Conservation (phyloP, 2,888 invertebrate genomes). For the Myopa testacea region DNA sequence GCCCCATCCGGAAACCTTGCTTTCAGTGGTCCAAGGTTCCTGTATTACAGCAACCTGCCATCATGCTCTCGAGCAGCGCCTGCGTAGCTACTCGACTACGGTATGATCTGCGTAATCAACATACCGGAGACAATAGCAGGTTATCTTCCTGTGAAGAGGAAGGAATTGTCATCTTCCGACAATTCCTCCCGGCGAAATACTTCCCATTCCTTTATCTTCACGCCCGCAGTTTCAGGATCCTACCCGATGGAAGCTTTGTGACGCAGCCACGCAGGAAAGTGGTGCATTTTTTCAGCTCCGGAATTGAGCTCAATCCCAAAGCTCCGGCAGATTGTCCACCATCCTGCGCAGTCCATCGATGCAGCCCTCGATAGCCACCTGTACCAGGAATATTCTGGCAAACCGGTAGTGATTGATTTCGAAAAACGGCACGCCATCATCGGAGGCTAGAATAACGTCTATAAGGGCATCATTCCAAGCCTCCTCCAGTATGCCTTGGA, state of each 20-base stretch:
- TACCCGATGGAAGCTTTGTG: background rate
- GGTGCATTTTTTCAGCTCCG: background rate
- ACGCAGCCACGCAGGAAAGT: background rate
- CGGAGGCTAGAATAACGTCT: background rate
- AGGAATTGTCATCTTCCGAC: no score
- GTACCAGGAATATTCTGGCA: background rate
- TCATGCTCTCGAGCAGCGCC: no score
- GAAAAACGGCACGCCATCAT: background rate
- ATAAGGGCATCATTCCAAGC: slow-evolving; percentile 7
- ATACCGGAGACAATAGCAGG: no score
- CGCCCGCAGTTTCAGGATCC: background rate
- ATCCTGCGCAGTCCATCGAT: background rate
- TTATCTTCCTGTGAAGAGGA: no score
- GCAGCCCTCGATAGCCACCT: background rate
- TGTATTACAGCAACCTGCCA: no score
- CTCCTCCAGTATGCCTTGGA: no score
- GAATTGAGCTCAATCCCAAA: background rate
- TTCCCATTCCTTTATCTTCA: no score
- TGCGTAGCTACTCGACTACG: no score
- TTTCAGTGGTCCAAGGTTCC: no score
- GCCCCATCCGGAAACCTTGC: no score
- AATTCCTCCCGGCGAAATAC: no score
- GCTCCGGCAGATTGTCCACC: background rate
- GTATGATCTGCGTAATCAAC: no score
- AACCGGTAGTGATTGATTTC: background rate